These are phyloP conservation scores for Chorisops tibialis DNA, from an alignment of 2,888 invertebrate genomes.

Conservation along the genomic window DNA sequence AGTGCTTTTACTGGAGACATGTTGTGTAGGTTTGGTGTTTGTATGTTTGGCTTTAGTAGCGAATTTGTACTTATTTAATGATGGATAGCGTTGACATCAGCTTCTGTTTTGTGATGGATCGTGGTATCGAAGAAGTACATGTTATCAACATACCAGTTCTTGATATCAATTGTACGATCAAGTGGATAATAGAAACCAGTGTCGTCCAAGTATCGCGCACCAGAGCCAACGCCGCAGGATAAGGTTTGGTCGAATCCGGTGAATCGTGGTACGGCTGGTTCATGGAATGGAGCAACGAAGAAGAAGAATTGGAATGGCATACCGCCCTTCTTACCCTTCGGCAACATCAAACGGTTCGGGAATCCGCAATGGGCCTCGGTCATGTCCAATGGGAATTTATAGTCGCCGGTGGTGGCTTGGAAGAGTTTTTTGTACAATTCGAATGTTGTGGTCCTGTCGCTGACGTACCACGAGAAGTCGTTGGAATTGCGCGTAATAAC, in stretches of 20 bases:
- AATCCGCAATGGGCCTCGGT: conserved; percentile 57
- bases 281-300: conserved; percentile 57
- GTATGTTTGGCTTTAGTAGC: background rate
- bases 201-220: conserved; percentile 48
- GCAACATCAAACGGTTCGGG: conserved; percentile 62
- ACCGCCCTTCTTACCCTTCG: conserved; percentile 63
- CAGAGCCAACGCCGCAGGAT: conserved; percentile 55
- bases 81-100: conserved; percentile 43
- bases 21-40: background rate
- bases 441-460: conserved; percentile 57
- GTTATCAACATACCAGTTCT: conserved; percentile 64
- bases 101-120: conserved; percentile 63
- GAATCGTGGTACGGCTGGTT: conserved; percentile 51
- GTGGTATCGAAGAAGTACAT: conserved; percentile 64
- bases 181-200: conserved; percentile 71
- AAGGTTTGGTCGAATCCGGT: conserved; percentile 55
- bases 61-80: background rate
- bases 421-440: conserved; percentile 54
- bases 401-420: conserved; percentile 53
- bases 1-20: background rate
- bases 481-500: conserved; percentile 59
- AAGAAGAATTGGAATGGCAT: conserved; percentile 62
- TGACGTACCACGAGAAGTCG: conserved; percentile 63
- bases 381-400: conserved; percentile 53
- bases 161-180: conserved; percentile 62